Evolutionary conservation across 2,888 invertebrate genomes (phyloP).

Genomic region (Drosophila quinaria): DNA sequence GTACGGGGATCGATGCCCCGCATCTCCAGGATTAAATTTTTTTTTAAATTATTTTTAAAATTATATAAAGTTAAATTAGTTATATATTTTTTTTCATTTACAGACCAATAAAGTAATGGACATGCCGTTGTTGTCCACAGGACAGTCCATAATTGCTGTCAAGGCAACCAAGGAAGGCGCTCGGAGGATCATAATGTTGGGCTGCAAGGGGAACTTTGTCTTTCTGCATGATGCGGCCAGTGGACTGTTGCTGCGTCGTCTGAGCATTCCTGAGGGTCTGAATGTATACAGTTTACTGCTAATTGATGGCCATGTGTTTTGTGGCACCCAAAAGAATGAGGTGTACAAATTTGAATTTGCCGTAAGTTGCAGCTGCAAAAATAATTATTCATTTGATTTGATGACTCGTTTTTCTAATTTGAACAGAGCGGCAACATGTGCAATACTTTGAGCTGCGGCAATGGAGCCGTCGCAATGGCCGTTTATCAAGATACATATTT

Average conservation of each 20-base stretch:
- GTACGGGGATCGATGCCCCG: constrained; percentile 86
- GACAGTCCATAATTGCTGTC: constrained; percentile 89
- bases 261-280: constrained; percentile 87
- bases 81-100: constrained; percentile 59
- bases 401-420: constrained; percentile 38
- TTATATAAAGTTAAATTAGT: not conserved
- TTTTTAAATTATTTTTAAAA: not conserved
- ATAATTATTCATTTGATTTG: not conserved
- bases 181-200: constrained; percentile 88
- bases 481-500: constrained; percentile 88
- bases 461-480: constrained; percentile 91
- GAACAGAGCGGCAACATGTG: constrained; percentile 89
- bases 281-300: constrained; percentile 91
- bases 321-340: constrained; percentile 91
- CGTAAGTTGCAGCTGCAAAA: constrained; percentile 87
- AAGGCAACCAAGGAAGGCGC: constrained; percentile 91
- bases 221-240: constrained; percentile 90
- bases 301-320: constrained; percentile 90
- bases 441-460: constrained; percentile 88
- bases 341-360: constrained; percentile 91
- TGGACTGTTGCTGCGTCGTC: constrained; percentile 89
- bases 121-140: constrained; percentile 87
- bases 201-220: constrained; percentile 90
- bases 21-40: constrained; percentile 82
- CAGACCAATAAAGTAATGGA: constrained; percentile 86